Evolutionary conservation across 2,888 invertebrate species (phyloP), one percentile per base, ranked within the genome.

Genomic region (Tholera decimalis): DNA sequence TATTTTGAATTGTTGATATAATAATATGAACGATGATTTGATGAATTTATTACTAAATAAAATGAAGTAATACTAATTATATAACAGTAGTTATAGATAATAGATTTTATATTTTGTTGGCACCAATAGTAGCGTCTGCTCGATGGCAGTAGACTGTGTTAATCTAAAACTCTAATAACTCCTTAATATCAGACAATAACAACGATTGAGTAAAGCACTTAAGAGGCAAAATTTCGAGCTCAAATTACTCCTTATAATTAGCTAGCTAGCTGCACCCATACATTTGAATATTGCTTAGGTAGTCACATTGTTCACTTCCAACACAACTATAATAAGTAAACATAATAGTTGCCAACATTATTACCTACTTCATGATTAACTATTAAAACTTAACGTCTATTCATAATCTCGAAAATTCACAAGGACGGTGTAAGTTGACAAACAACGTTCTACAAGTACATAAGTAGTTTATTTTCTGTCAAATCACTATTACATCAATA

Each of bases 371-470:
- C 86, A 89, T 87, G 86, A 92, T 91, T 92, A 89, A 87, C 91
- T 87, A 92, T 90, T 89, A 87, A 89, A 92, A 89, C 89, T 90
- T 91, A 90, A 91, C 89, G 86, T 87, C 91, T 93, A 93, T 87
- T 83, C 87, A 92, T 94, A 95, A 95, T 95, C 95, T 95, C 94
- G 91, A 93, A 93, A 92, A 93, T 93, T 94, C 92, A 92, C 93
- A 93, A 94, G 95, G 95, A 95, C 95, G 95, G 95, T 94, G 94
- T 94, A 93, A 93, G 91, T 93, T 92, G 93, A 92, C 92, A 92
- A 92, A 91, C 90, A 90, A 91, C 88, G 85, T 89, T 85, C 88
- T 90, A 91, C 89, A 86, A 91, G 86, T 87, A 88, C 83, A 87
- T 89, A 92, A 91, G 90, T 92, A 93, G 88, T 90, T 91, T 87